These are phyloP conservation scores for Sphinx pinastri DNA, from an alignment of 2,888 invertebrate genomes.

Conservation along the genomic window DNA sequence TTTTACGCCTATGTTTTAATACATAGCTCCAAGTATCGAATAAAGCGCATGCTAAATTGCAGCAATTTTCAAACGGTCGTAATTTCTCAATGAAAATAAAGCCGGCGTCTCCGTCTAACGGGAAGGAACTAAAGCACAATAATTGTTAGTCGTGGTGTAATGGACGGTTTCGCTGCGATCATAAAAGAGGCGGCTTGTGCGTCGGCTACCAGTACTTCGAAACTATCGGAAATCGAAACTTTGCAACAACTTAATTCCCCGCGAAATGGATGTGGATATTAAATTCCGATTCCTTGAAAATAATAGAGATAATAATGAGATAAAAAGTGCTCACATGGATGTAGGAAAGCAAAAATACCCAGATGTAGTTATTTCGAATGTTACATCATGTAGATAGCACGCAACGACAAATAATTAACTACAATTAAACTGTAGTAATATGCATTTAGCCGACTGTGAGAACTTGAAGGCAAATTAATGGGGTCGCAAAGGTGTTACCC, in stretches of 20 bases:
- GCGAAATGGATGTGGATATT: not conserved
- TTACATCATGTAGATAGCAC: no score
- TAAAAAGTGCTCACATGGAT: constrained; percentile 2
- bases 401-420: no score
- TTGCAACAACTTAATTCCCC: constrained; percentile 11
- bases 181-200: constrained; percentile 47
- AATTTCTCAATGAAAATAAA: constrained; percentile 59
- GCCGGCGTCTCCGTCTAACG: constrained; percentile 45
- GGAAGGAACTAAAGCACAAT: constrained; percentile 58
- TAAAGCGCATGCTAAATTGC: constrained; percentile 49
- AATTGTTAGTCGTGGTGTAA: constrained; percentile 57
- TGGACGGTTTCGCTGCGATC: constrained; percentile 53
- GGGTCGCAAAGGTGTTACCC: no score
- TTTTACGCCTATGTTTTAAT: not conserved
- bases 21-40: constrained; percentile 40
- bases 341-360: not conserved
- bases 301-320: not conserved
- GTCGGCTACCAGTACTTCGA: constrained; percentile 31
- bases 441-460: no score
- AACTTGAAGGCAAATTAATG: no score
- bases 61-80: constrained; percentile 56
- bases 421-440: no score
- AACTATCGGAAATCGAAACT: constrained; percentile 27
- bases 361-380: not conserved
- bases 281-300: not conserved